Evolutionary conservation across 2,888 invertebrate species (phyloP).

Genomic region (Drosophila multiciliata): DNA sequence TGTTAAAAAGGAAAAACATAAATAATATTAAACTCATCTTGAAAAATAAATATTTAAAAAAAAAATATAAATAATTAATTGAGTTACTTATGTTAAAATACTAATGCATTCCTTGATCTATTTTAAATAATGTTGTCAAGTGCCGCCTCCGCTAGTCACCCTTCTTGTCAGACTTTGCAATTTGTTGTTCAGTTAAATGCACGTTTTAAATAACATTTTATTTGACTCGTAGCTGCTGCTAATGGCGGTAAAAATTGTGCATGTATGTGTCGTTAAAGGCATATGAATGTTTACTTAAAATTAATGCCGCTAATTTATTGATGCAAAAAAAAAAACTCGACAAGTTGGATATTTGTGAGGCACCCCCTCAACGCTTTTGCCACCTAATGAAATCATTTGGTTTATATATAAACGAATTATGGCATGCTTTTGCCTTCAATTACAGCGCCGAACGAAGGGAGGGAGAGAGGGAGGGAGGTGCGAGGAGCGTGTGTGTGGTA

Average conservation of each 20-base stretch:
- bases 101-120: not conserved
- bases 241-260: conserved; percentile 25
- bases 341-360: conserved; percentile 17
- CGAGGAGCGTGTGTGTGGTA: not conserved
- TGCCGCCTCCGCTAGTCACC: conserved; percentile 16
- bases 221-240: conserved; percentile 44
- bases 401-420: conserved; percentile 75
- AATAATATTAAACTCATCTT: not conserved
- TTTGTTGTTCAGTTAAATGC: conserved; percentile 65
- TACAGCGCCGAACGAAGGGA: conserved; percentile 19
- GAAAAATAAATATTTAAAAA: not conserved
- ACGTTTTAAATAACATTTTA: conserved; percentile 70
- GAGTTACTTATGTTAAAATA: not conserved
- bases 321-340: conserved; percentile 46
- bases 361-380: conserved; percentile 13
- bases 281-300: conserved; percentile 63
- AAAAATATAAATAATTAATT: not conserved
- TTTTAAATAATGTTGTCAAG: conserved; percentile 3
- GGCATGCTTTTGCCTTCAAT: conserved; percentile 60
- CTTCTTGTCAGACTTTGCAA: conserved; percentile 28
- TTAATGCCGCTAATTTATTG: conserved; percentile 62
- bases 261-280: conserved; percentile 48
- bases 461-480: not conserved
- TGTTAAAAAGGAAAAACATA: not conserved
- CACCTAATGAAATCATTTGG: conserved; percentile 70